Base-by-base conservation (phyloP, 1,140 invertebrate species). In the Drosophila repletoides region DNA sequence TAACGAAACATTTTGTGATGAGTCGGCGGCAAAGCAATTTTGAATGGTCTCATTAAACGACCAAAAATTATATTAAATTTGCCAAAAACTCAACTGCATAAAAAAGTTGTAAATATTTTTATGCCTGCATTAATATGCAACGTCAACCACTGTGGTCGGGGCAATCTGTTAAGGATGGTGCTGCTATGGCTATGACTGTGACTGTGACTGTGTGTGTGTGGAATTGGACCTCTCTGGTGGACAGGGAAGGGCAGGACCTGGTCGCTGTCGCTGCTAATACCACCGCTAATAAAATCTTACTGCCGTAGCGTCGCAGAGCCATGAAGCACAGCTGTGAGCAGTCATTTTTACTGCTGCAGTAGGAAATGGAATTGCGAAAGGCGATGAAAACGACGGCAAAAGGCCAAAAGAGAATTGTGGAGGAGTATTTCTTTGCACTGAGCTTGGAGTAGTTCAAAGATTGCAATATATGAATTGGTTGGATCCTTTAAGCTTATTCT, bases 21-120 rank as follows among this genome's bases (percentile, higher is more conserved):
- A 76, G 63, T 72, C n/a, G 66, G 59, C 63, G 45, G 4, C 10
- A 31, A 21, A 59, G 56, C 56, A 79, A 74, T 86, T 84, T 86
- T 86, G 53, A 84, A 86, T 86, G 81, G 65, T 48, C 72, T 72
- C 80, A 86, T 86, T 84, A 86, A 86, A 84, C 67, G 80, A 66
- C 80, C 80, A 86, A 52, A 86, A 86, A 86, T 86, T 86, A 86
- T 86, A 86, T 84, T 86, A 84, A 86, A 84, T 84, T 84, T 76
- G 60, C 59, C 72, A 73, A 70, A 69, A 46, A 63, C 38, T 61
- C 51, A 24, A 70, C 75, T 72, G 75, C 80, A 86, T 84, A 86
- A 86, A 86, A 86, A 86, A 73, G 80, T 80, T 86, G 75, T 84
- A 84, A 84, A 86, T 86, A 86, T 86, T 86, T 86, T 86, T 80